Evolutionary conservation across 2,888 invertebrate genomes (phyloP).

Genomic region (Sycophila texana): DNA sequence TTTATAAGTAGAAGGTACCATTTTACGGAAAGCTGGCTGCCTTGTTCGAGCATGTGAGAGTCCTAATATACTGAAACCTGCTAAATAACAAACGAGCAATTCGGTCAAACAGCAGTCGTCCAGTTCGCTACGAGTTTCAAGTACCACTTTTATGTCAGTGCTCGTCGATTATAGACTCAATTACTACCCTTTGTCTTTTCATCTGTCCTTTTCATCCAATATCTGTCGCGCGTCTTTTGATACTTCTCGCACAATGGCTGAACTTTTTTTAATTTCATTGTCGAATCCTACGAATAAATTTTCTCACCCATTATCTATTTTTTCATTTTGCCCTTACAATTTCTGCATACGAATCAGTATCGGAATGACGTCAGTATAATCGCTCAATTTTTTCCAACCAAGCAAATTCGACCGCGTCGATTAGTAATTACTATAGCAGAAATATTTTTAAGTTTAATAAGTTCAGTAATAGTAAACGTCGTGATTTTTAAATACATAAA

Average conservation of each 20-base stretch:
- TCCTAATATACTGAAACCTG: slow-evolving; percentile 18
- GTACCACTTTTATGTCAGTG: slow-evolving; percentile 65
- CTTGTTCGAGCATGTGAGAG: background rate
- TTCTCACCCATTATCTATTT: background rate
- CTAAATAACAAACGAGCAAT: slow-evolving; percentile 63
- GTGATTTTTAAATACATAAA: no score
- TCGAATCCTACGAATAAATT: slow-evolving; percentile 21
- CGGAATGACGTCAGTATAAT: no score
- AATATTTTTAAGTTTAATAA: no score
- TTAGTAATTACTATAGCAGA: no score
- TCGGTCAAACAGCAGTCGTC: slow-evolving; percentile 45
- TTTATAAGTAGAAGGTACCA: background rate
- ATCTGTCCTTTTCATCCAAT: slow-evolving; percentile 45
- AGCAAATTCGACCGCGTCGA: no score
- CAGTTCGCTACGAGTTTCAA: slow-evolving; percentile 40
- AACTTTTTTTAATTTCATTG: slow-evolving; percentile 43
- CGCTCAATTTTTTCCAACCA: no score
- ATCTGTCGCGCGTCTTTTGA: slow-evolving; percentile 29
- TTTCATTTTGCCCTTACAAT: background rate
- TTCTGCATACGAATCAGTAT: background rate
- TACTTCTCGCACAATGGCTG: slow-evolving; percentile 18
- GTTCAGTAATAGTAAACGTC: no score
- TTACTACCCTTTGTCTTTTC: slow-evolving; percentile 61
- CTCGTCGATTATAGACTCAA: slow-evolving; percentile 68
- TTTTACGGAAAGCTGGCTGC: slow-evolving; percentile 4